These are phyloP conservation scores for Upupa epops DNA, from an alignment of 2,113 vertebrate species.

Conservation along the genomic window DNA sequence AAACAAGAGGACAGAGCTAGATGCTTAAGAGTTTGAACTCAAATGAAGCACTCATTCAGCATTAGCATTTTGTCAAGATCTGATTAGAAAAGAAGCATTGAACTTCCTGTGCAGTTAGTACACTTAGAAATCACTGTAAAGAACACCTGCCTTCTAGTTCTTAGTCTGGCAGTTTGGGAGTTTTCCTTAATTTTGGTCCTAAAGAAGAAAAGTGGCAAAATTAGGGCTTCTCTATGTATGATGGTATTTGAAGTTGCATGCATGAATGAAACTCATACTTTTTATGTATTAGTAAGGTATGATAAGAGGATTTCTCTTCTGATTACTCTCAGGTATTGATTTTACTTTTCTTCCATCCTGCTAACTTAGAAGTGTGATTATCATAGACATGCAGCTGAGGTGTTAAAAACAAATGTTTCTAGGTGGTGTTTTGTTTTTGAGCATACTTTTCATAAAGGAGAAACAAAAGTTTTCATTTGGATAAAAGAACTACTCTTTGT, in stretches of 20 bases:
- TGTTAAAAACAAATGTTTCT: background rate
- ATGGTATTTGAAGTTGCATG: background rate
- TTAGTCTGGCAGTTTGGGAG: rapidly evolving
- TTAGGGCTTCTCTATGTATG: background rate
- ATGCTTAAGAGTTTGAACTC: background rate
- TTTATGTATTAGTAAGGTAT: background rate
- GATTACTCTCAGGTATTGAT: background rate
- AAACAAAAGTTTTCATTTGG: background rate
- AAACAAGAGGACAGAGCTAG: background rate
- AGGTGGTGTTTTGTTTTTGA: background rate
- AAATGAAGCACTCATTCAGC: background rate
- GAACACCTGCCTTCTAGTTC: background rate
- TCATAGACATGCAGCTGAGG: background rate
- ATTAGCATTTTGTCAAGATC: background rate
- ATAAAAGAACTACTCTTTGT: background rate
- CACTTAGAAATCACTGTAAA: background rate
- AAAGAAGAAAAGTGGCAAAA: background rate
- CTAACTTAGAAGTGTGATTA: background rate
- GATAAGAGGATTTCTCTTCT: background rate
- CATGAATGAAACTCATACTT: background rate
- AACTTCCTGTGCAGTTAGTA: background rate
- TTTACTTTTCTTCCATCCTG: background rate
- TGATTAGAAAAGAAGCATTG: slow-evolving; percentile 1
- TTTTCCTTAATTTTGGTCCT: background rate
- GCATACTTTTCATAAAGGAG: background rate